phyloP scores from a whole-genome alignment of 2,113 vertebrate genomes.

The Prinia subflava region DNA sequence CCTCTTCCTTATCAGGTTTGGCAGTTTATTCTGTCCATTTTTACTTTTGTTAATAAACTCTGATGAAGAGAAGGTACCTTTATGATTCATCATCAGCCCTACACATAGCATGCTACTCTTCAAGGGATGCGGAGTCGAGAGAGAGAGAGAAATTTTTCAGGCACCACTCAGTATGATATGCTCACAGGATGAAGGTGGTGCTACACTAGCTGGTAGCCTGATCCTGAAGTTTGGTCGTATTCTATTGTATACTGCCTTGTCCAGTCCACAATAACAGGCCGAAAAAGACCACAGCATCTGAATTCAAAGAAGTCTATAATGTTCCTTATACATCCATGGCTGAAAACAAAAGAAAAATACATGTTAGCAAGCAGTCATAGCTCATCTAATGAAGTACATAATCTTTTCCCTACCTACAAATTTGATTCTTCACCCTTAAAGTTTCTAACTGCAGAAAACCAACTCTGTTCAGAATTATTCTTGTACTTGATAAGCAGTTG shows the following conservation, averaged over 20 bases:
- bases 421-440: neutral
- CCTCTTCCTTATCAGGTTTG: constrained; percentile 73
- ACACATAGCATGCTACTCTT: constrained; percentile 89
- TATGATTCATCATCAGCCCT: constrained; percentile 77
- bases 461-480: neutral
- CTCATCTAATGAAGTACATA: neutral
- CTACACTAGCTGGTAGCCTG: constrained; percentile 98
- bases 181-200: constrained; percentile 66
- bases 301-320: constrained; percentile 99
- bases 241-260: constrained; percentile 98
- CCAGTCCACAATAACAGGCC: constrained; percentile 95
- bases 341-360: constrained; percentile 52
- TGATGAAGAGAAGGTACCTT: constrained; percentile 72
- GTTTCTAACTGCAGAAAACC: neutral
- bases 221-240: constrained; percentile 96
- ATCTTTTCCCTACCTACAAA: neutral
- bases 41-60: constrained; percentile 72
- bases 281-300: constrained; percentile 96
- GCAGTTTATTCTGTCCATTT: constrained; percentile 85
- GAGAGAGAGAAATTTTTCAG: constrained; percentile 80
- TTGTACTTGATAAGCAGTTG: neutral
- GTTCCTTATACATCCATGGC: constrained; percentile 96
- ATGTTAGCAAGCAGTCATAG: neutral
- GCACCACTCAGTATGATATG: constrained; percentile 79
- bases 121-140: constrained; percentile 77